Base-by-base conservation (phyloP, 2,888 invertebrate species). In the Scaptomyza flava region DNA sequence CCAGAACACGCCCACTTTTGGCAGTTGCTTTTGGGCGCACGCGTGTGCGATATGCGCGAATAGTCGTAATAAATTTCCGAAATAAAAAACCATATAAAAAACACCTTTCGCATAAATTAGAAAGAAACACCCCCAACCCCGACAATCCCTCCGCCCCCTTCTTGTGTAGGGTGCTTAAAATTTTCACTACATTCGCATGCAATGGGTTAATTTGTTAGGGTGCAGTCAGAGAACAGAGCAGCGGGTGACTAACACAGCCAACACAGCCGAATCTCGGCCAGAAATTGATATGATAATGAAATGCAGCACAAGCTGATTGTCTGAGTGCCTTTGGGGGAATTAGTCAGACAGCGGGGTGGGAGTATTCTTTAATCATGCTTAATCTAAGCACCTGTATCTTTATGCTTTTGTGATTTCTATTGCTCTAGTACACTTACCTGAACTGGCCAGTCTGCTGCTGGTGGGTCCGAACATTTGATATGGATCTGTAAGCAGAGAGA, bases 401-500 rank as follows among this genome's bases (percentile, higher is more conserved):
- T 87, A 76, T 85, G 77, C 84, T 79, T 87, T 87, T 82, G 77
- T 81, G 74, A 77, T 82, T 88, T 66, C 59, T 58, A 17, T 17
- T 17, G 17, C 50, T 54, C 8, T 8, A n/a, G n/a, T n/a, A 1
- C 33, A 30, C 93, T 94, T 93, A 97, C 97, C 97, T 94, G 98
- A 98, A 93, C 97, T 98, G 60, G 98, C 98, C 91, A 98, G 94
- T 91, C 98, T 95, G 94, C 98, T 98, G 94, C 98, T 98, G 73
- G 98, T 98, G 70, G 98, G 97, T 71, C 98, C 98, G 93, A 98
- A 98, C 96, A 98, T 97, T 94, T 98, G 98, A 95, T 98, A 98
- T 92, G 98, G 98, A 96, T 98, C 98, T 98, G 95, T 58, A 83
- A 17, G 17, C n/a, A 3, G 66, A 53, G 42, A 83, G 33, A 31